A percentile compares a stretch with the other conserved stretches of the same genome.
Conservation (phyloP, 2,113 vertebrate genomes). For the Oreochromis spilurus region DNA sequence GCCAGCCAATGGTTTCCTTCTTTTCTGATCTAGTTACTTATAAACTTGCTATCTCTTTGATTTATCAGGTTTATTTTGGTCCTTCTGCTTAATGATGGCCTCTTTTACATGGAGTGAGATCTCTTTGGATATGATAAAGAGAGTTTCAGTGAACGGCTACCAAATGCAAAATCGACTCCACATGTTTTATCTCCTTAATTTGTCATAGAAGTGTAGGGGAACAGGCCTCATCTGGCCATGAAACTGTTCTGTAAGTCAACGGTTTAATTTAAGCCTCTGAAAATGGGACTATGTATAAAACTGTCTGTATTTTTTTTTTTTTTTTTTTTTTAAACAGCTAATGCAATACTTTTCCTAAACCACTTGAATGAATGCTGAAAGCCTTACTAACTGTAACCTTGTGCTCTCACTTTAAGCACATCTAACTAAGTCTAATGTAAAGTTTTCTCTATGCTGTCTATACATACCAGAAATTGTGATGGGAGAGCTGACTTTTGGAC, state of each 20-base stretch:
- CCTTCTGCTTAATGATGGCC: background rate
- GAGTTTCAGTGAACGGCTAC: background rate
- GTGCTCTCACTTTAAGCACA: background rate
- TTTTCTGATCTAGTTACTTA: background rate
- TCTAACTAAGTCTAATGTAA: background rate
- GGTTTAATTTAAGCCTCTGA: background rate
- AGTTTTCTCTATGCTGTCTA: background rate
- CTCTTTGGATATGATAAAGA: background rate
- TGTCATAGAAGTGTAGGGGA: background rate
- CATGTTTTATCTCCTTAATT: background rate
- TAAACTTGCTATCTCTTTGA: background rate
- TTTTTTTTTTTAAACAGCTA: background rate
- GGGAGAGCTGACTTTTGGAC: constrained; percentile 69
- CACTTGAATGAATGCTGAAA: background rate
- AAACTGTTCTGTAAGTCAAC: background rate
- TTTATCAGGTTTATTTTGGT: background rate
- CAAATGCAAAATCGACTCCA: background rate
- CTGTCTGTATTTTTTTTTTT: background rate
- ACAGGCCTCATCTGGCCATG: background rate
- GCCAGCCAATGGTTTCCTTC: background rate
- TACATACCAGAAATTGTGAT: constrained; percentile 77
- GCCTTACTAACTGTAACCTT: background rate
- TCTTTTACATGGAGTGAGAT: background rate
- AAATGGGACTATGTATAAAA: background rate
- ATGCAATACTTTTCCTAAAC: background rate